A percentile compares a stretch with the other conserved stretches of the same genome.
Evolutionary conservation across 2,888 invertebrate species (phyloP).

Genomic region (Scaptomyza parva): DNA sequence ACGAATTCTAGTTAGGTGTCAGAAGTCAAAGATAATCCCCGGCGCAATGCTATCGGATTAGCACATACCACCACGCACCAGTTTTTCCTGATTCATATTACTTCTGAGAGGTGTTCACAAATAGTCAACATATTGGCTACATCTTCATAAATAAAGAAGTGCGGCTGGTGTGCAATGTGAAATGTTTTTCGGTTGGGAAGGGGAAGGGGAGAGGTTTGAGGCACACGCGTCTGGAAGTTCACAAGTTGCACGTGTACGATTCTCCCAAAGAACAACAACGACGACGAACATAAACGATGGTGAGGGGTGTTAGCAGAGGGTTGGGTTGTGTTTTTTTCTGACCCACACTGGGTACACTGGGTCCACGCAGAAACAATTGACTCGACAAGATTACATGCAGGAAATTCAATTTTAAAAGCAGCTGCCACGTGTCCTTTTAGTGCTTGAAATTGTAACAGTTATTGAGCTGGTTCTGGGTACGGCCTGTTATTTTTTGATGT

Average conservation of each 20-base stretch:
- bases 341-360: conserved; percentile 6
- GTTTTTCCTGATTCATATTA: neutral
- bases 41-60: conserved; percentile 24
- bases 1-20: conserved; percentile 2
- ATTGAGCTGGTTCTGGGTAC: conserved; percentile 53
- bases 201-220: neutral
- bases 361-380: conserved; percentile 77
- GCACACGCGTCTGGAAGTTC: conserved; percentile 43
- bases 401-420: conserved; percentile 85
- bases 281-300: neutral
- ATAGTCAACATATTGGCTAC: conserved; percentile 74
- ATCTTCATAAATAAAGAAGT: conserved; percentile 76
- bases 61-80: conserved; percentile 23
- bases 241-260: conserved; percentile 54
- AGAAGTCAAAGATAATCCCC: conserved; percentile 31
- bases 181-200: too few species aligned
- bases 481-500: conserved; percentile 21
- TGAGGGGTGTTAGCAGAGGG: conserved; percentile 6
- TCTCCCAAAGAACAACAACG: conserved; percentile 22
- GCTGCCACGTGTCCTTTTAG: conserved; percentile 84
- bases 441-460: conserved; percentile 83
- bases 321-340: neutral
- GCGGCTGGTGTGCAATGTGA: conserved; percentile 34
- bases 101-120: conserved; percentile 53
- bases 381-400: conserved; percentile 82